Evolutionary conservation across 1,140 invertebrate genomes (phyloP), one percentile per base, ranked within the genome.

Genomic region (Drosophila watanabei): DNA sequence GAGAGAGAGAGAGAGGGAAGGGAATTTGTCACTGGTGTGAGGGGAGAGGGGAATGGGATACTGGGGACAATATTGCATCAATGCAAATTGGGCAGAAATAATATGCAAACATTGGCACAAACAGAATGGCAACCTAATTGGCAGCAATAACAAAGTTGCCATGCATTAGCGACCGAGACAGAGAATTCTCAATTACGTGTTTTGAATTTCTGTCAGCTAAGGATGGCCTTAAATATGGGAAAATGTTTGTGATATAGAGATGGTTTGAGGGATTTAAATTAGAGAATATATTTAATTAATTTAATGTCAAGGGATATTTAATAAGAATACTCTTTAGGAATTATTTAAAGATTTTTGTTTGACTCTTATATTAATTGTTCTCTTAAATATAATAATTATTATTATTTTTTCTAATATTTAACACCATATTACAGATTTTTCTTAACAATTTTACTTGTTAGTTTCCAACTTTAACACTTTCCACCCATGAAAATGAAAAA

Each of bases 51-150:
- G n/a, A 5, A 14, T 6, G n/a, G 33, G 20, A 10, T 51, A 32
- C 57, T 35, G 32, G 48, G 39, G 35, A 73, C 37, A 86, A 68
- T 80, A 52, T 73, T 65, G 64, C 83, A 82, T 86, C 84, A 87
- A 78, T 72, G 68, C 77, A 84, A 90, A 88, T 88, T 85, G 81
- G 81, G 85, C 81, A 79, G 78, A 89, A 88, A 77, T 89, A 89
- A 88, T 88, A 85, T 75, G 77, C 80, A 77, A 89, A 88, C 80
- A 87, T 88, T 89, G 82, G 75, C 64, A 77, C 78, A 68, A 82
- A 68, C 56, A 52, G 64, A 78, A 85, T 78, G 46, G 48, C 54
- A 61, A 71, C 73, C 78, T 88, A 88, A 88, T 88, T 88, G 85
- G 85, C 81, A 65, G 81, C 78, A 84, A 72, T 88, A 75, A 76